Conservation (phyloP, 2,797 vertebrate species). For the Perdix hodgsoniae region DNA sequence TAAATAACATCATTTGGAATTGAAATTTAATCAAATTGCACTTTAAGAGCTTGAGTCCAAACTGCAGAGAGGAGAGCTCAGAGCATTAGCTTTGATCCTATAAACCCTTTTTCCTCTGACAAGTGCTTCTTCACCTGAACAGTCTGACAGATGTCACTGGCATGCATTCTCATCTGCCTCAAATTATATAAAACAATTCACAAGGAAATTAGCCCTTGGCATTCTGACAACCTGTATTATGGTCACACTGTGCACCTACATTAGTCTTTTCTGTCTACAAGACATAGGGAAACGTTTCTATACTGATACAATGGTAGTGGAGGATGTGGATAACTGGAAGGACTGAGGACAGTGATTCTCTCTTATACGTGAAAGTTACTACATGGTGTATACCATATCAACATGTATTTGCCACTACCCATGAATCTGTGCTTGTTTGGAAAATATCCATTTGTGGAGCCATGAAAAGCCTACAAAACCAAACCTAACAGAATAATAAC, state of each 20-base stretch:
- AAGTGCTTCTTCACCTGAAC: conserved; percentile 5
- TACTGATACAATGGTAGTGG: not conserved
- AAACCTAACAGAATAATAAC: not conserved
- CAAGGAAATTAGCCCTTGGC: not conserved
- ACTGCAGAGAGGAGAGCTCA: conserved; percentile 39
- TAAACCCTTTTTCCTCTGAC: not conserved
- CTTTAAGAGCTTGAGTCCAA: conserved; percentile 47
- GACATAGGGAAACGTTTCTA: not conserved
- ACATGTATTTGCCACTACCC: accelerated
- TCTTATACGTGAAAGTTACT: not conserved
- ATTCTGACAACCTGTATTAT: not conserved
- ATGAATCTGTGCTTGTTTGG: not conserved
- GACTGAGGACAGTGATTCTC: not conserved
- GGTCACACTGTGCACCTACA: not conserved
- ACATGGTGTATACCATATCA: accelerated
- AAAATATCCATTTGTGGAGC: not conserved
- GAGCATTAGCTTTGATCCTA: not conserved
- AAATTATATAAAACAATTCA: not conserved
- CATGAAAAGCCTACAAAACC: not conserved
- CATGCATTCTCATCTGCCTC: not conserved
- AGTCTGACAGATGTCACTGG: not conserved
- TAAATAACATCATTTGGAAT: conserved; percentile 63
- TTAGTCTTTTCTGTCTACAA: not conserved
- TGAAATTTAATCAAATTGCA: conserved; percentile 66
- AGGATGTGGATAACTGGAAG: not conserved